Evolutionary conservation across 2,113 vertebrate species (phyloP).

Genomic region (Lycocorax pyrrhopterus): DNA sequence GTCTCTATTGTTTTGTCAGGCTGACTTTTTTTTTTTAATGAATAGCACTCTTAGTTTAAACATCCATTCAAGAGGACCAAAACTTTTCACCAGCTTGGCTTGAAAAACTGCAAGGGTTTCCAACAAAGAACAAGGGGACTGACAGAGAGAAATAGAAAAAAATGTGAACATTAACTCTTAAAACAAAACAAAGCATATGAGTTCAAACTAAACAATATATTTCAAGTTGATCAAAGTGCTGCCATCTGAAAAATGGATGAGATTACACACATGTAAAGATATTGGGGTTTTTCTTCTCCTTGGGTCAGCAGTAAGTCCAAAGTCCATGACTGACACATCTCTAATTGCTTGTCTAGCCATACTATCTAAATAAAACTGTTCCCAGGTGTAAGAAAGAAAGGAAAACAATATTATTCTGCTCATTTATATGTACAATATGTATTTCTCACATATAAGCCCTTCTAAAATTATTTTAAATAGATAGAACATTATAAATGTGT

Average conservation of each 20-base stretch:
- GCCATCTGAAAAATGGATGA: neutral
- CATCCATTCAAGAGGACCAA: neutral
- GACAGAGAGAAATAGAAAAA: neutral
- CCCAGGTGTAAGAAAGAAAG: neutral
- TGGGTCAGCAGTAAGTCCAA: neutral
- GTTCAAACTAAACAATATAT: neutral
- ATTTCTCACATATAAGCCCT: neutral
- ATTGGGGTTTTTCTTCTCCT: rapidly evolving
- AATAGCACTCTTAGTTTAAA: neutral
- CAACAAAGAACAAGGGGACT: neutral
- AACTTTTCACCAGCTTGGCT: neutral
- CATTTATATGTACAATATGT: neutral
- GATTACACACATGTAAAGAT: neutral
- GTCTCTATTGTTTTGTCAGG: neutral
- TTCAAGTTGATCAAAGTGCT: neutral
- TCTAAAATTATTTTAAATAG: neutral
- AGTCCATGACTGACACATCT: neutral
- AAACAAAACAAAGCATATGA: neutral
- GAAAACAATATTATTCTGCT: neutral
- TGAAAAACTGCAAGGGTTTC: neutral
- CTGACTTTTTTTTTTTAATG: neutral
- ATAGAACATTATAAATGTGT: neutral
- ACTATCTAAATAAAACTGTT: neutral
- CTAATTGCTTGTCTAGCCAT: neutral
- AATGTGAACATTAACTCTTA: neutral